phyloP scores from a whole-genome alignment of 2,113 vertebrate species.

The Zosterops hypoxanthus region DNA sequence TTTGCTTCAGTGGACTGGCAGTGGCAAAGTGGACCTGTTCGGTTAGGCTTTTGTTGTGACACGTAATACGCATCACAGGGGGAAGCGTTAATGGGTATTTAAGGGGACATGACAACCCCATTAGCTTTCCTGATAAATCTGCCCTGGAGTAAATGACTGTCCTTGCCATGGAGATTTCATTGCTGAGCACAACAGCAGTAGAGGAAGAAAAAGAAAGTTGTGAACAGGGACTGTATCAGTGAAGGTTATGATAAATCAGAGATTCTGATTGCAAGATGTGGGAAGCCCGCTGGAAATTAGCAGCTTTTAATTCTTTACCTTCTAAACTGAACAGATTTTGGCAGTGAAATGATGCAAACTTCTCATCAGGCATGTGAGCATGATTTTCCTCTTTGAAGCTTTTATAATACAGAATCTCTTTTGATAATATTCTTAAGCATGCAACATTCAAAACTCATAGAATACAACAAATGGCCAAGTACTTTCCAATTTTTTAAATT shows the following conservation, averaged over 20 bases:
- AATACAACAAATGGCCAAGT: neutral
- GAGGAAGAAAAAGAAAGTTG: neutral
- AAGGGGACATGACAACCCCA: conserved; percentile 31
- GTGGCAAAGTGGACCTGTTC: neutral
- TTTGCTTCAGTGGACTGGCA: neutral
- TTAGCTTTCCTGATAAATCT: conserved; percentile 43
- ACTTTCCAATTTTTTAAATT: neutral
- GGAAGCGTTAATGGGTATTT: conserved; percentile 44
- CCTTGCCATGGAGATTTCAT: neutral
- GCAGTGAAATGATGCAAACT: neutral
- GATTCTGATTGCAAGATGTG: neutral
- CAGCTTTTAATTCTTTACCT: neutral
- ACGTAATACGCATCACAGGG: neutral
- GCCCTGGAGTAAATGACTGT: neutral
- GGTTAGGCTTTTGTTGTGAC: neutral
- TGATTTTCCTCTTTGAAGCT: neutral
- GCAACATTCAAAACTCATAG: neutral
- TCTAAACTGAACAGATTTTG: neutral
- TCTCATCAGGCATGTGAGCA: neutral
- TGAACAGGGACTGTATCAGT: neutral
- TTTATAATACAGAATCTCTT: neutral
- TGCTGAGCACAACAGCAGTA: neutral
- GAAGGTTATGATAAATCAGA: neutral
- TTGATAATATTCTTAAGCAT: neutral
- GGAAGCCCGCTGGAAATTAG: neutral